A percentile compares a stretch with the other conserved stretches of the same genome.
Evolutionary conservation across 2,113 vertebrate species (phyloP).

Genomic region (Centropristis striata): DNA sequence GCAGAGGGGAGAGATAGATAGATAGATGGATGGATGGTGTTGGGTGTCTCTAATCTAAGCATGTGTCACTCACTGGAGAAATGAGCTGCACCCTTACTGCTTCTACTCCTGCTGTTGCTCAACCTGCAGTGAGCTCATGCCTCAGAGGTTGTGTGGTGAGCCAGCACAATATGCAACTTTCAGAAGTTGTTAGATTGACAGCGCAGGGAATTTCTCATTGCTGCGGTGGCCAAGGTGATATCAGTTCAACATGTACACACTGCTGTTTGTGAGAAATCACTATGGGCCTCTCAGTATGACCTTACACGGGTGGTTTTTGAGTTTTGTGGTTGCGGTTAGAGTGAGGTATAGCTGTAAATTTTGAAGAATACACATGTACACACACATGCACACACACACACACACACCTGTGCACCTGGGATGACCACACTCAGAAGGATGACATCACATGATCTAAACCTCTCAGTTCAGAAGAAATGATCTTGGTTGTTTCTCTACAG

Average conservation of each 20-base stretch:
- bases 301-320: slow-evolving; percentile 22
- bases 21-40: slow-evolving; percentile 57
- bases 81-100: slow-evolving; percentile 55
- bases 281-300: slow-evolving; percentile 39
- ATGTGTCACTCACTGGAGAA: slow-evolving; percentile 70
- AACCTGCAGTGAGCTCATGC: slow-evolving; percentile 61
- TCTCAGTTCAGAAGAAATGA: slow-evolving; percentile 52
- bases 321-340: slow-evolving; percentile 49
- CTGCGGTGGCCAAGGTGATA: slow-evolving; percentile 44
- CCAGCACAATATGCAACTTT: slow-evolving; percentile 62
- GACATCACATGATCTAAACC: slow-evolving; percentile 63
- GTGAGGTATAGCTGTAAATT: slow-evolving; percentile 44
- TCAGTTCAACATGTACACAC: slow-evolving; percentile 18
- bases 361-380: neutral
- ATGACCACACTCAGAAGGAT: slow-evolving; percentile 57
- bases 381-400: slow-evolving; percentile 29
- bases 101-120: slow-evolving; percentile 47
- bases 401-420: slow-evolving; percentile 51
- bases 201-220: slow-evolving; percentile 57
- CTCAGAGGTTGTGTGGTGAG: slow-evolving; percentile 46
- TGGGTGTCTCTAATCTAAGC: slow-evolving; percentile 74
- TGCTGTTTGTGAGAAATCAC: slow-evolving; percentile 33
- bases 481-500: slow-evolving; percentile 31
- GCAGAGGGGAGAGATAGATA: slow-evolving; percentile 33
- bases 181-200: slow-evolving; percentile 37